phyloP scores from a whole-genome alignment of 2,888 invertebrate genomes.

The Macrosiphum euphorbiae region DNA sequence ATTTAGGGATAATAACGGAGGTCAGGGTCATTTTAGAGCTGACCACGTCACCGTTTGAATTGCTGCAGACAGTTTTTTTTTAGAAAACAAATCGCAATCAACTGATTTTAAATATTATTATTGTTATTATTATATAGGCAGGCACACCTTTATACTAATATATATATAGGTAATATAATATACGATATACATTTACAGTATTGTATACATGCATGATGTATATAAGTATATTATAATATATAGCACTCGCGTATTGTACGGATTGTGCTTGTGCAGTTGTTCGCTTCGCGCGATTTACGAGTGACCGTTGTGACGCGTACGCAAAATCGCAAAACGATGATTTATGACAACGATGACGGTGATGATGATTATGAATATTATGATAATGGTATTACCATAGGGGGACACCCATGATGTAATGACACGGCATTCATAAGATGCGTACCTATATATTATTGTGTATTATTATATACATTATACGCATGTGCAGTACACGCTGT shows the following conservation, averaged over 20 bases:
- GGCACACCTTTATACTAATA: not conserved
- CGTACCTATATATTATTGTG: not conserved
- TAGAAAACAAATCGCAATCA: slow-evolving; percentile 9
- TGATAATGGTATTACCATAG: no score
- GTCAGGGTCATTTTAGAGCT: slow-evolving; percentile 42
- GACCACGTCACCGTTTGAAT: not conserved
- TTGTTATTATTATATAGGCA: no score
- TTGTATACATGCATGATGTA: not conserved
- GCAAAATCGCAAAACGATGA: not conserved
- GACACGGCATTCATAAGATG: not conserved
- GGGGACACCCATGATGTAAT: not conserved
- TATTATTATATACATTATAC: not conserved
- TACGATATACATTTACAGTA: not conserved
- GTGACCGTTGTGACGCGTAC: not conserved
- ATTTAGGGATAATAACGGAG: slow-evolving; percentile 40
- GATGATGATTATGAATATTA: slow-evolving; percentile 26
- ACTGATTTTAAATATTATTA: not conserved
- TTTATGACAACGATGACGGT: slow-evolving; percentile 23
- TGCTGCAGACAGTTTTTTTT: not conserved
- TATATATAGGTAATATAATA: not conserved
- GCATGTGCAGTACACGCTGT: not conserved
- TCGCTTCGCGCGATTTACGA: not conserved
- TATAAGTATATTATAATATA: not conserved
- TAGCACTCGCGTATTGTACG: not conserved
- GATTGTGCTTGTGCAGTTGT: not conserved